These are phyloP conservation scores for Prionailurus viverrinus DNA, from an alignment of 2,113 vertebrate species.

Conservation along the genomic window DNA sequence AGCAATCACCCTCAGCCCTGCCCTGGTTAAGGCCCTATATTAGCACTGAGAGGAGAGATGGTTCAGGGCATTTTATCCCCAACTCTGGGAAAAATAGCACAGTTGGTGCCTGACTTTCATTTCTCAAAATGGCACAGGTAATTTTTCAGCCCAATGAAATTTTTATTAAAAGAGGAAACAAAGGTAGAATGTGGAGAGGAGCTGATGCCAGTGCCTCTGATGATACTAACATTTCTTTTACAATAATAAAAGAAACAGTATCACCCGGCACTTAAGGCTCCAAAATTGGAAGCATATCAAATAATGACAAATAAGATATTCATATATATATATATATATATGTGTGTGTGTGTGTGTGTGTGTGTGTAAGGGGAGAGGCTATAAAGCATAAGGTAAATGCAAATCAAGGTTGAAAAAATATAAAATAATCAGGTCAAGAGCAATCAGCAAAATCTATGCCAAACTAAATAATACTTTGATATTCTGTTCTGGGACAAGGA, in stretches of 20 bases:
- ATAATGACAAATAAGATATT: background rate
- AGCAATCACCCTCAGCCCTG: background rate
- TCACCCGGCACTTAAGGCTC: background rate
- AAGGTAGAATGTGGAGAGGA: conserved; percentile 39
- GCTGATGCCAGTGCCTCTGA: background rate
- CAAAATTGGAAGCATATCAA: conserved; percentile 41
- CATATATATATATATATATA: background rate
- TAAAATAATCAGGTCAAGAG: conserved; percentile 54
- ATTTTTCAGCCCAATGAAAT: conserved; percentile 63
- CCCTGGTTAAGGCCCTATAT: background rate
- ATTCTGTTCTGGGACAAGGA: conserved; percentile 56
- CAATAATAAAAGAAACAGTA: background rate
- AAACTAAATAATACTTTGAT: conserved; percentile 63
- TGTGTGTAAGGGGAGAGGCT: background rate
- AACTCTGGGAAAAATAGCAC: background rate
- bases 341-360: no score
- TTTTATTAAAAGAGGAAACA: conserved; percentile 55
- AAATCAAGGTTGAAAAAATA: conserved; percentile 31
- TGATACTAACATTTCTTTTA: conserved; percentile 51
- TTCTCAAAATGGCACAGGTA: conserved; percentile 56
- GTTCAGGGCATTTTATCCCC: conserved; percentile 10
- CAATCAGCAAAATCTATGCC: conserved; percentile 42
- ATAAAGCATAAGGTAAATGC: background rate
- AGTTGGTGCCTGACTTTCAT: conserved; percentile 35
- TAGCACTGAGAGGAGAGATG: background rate